Conservation (phyloP, 2,888 invertebrate genomes). For the Drosophila algonquin region DNA sequence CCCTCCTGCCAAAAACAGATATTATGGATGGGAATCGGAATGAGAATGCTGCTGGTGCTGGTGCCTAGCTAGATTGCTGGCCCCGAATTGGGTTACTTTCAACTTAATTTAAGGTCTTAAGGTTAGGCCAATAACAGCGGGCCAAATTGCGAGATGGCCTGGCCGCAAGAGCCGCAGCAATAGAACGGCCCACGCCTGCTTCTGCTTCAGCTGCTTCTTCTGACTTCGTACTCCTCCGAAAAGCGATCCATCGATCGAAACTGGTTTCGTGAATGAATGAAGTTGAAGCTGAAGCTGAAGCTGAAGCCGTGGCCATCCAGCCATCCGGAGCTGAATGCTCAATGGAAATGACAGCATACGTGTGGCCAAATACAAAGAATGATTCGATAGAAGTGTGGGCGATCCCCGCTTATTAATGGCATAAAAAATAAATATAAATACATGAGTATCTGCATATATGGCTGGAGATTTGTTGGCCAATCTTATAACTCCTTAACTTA, state of each 20-base stretch:
- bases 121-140: constrained; percentile 60
- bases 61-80: constrained; percentile 16
- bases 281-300: constrained; percentile 1
- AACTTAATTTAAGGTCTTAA: constrained; percentile 71
- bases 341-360: constrained; percentile 71
- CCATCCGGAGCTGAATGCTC: constrained; percentile 52
- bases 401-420: constrained; percentile 64
- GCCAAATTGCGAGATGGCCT: constrained; percentile 32
- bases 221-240: constrained; percentile 16
- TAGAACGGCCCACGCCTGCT: constrained; percentile 68
- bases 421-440: constrained; percentile 19
- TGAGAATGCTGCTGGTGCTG: constrained; percentile 34
- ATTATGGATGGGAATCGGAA: constrained; percentile 37
- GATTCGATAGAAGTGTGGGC: constrained; percentile 53
- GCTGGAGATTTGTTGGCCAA: constrained; percentile 14
- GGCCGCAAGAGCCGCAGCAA: constrained; percentile 28
- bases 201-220: constrained; percentile 4
- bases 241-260: constrained; percentile 37
- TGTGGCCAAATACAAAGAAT: constrained; percentile 55
- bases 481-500: constrained; percentile 24
- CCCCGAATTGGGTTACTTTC: constrained; percentile 79
- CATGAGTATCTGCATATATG: constrained; percentile 1
- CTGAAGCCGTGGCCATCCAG: constrained; percentile 1
- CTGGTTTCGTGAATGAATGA: constrained; percentile 53
- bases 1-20: constrained; percentile 39